These are phyloP conservation scores for Sminthurides aquaticus DNA, from an alignment of 2,888 invertebrate genomes.

Conservation along the genomic window DNA sequence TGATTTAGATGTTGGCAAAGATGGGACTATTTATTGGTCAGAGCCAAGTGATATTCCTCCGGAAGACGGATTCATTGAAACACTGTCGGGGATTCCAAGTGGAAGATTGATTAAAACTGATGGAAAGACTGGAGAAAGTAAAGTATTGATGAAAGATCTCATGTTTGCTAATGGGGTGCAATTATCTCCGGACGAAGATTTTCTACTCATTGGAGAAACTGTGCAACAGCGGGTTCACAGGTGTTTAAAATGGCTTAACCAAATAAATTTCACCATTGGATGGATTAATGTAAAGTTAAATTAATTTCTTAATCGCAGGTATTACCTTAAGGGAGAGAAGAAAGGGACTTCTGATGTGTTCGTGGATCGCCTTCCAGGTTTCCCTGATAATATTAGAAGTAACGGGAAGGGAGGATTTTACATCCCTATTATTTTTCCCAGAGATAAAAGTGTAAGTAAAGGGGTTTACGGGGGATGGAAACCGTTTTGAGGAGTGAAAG, in stretches of 20 bases:
- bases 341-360: conserved; percentile 48
- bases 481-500: no score
- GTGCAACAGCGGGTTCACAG: conserved; percentile 58
- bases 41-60: conserved; percentile 68
- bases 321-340: conserved; percentile 46
- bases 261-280: background rate
- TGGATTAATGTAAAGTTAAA: background rate
- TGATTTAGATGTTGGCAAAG: conserved; percentile 62
- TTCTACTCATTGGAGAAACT: conserved; percentile 71
- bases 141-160: conserved; percentile 66
- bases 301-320: background rate
- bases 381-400: conserved; percentile 51
- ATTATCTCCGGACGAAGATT: conserved; percentile 71
- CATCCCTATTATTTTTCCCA: background rate
- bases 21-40: conserved; percentile 81
- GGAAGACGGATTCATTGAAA: conserved; percentile 52
- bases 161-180: conserved; percentile 83
- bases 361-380: conserved; percentile 49
- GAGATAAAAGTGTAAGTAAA: background rate
- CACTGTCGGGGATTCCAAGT: conserved; percentile 17
- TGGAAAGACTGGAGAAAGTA: conserved; percentile 65
- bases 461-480: no score
- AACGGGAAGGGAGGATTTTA: conserved; percentile 5
- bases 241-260: conserved; percentile 45
- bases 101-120: conserved; percentile 72